Percentiles rank a stretch among this genome's conserved stretches.
These are phyloP conservation scores for Acanthosepion esculentum DNA, from an alignment of 2,888 invertebrate genomes.

Conservation along the genomic window DNA sequence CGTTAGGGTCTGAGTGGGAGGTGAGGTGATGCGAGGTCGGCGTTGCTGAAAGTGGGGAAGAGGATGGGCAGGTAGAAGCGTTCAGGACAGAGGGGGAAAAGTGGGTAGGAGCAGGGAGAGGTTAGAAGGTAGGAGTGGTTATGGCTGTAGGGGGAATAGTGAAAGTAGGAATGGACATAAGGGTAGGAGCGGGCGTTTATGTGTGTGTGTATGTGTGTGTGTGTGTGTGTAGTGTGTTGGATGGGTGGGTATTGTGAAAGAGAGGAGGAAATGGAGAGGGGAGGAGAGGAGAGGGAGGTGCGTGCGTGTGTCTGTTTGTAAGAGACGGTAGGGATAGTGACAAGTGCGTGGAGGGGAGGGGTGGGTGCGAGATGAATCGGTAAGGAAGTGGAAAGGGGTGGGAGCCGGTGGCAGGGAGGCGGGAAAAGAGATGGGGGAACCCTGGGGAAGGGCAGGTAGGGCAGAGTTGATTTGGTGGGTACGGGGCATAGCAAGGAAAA, in stretches of 20 bases:
- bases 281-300: not conserved
- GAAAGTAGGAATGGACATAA: not conserved
- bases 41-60: not conserved
- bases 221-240: not conserved
- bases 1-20: not conserved
- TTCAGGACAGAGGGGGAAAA: not conserved
- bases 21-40: slow-evolving; percentile 38
- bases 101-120: not conserved
- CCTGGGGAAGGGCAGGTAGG: not conserved
- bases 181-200: not conserved
- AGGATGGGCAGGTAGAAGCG: not conserved
- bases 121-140: slow-evolving; percentile 24
- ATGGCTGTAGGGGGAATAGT: not conserved
- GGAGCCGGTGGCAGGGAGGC: not conserved
- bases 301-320: not conserved
- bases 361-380: not conserved
- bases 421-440: not conserved
- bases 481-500: not conserved
- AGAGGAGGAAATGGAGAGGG: not conserved
- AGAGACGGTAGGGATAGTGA: slow-evolving; percentile 24
- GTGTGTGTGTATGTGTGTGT: not conserved
- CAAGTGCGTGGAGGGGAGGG: not conserved
- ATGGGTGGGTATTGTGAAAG: not conserved
- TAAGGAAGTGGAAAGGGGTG: not conserved
- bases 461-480: slow-evolving; percentile 4